Base-by-base conservation (phyloP, 2,888 invertebrate genomes). In the Lithosia quadra region DNA sequence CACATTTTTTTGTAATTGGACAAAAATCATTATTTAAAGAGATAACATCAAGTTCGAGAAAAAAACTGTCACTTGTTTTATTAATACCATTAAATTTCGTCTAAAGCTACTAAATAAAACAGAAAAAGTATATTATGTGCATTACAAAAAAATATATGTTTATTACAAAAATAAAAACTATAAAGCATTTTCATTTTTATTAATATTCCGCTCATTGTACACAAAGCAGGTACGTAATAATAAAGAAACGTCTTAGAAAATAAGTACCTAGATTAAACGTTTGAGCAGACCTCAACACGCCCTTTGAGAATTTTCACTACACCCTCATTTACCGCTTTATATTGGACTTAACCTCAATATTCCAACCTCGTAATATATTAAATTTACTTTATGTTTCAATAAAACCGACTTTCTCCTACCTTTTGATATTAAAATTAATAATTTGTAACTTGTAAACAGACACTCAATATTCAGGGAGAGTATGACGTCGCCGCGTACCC, bases 381-480 rank as follows among this genome's bases (percentile, higher is more conserved):
- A 80, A 80, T 74, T 82, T 65, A 80, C 72, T 76, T 76, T 67
- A 60, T 64, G 61, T 73, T 82, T 71, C 63, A 72, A 82, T 74
- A 70, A 71, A 72, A 72, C 57, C 36, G 57, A 36, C 62, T 57
- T 59, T 28, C 60, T 43, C 68, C 65, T 36, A 43, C 13, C 39
- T 67, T 66, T 70, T 64, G 71, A 72, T 66, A 67, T 69, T 57
- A 69, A 71, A 60, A 70, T 80, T 71, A 62, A 68, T 72, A 67
- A 69, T 66, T 69, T 62, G 18, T 63, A 36, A 55, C 11, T 22
- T 24, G 33, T 34, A 53, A 55, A 33, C 15, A 22, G 55, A 34
- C 55, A 75, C 77, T 84, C 76, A 75, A 71, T 76, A 80, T 84
- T 80, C 78, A 67, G 68, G 74, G 78, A 73, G 72, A 63, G 73